Evolutionary conservation across 1,140 invertebrate species (phyloP).

Genomic region (Ceratosolen fusciceps): DNA sequence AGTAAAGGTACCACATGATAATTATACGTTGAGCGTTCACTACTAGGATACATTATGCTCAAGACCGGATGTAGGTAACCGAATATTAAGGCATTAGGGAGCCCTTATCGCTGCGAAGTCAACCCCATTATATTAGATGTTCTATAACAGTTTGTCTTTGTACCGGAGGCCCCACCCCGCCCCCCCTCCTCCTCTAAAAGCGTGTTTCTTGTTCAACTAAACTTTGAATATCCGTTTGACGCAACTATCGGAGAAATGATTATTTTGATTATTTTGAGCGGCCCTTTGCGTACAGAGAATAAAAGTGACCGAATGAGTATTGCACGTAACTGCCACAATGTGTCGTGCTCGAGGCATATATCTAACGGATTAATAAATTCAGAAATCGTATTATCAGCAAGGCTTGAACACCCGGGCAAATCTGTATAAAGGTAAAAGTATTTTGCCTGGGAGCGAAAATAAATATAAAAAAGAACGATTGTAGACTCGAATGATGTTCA

Average conservation of each 20-base stretch:
- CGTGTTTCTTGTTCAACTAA: background rate
- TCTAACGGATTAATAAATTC: background rate
- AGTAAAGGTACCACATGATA: no score
- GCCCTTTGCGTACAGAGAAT: conserved; percentile 42
- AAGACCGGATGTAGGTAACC: no score
- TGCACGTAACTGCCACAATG: background rate
- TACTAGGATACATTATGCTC: no score
- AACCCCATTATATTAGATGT: background rate
- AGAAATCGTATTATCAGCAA: background rate
- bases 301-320: background rate
- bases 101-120: background rate
- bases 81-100: background rate
- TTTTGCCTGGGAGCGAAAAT: background rate
- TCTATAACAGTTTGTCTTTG: background rate
- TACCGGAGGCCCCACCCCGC: background rate
- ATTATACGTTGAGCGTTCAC: no score
- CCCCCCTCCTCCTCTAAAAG: background rate
- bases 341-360: background rate
- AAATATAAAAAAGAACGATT: background rate
- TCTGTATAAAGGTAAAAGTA: background rate
- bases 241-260: no score
- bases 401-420: background rate
- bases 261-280: background rate
- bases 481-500: background rate
- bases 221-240: background rate